These are phyloP conservation scores for Zoanthus solanderi DNA, from an alignment of 92 coral and sea anemone species.

Conservation along the genomic window DNA sequence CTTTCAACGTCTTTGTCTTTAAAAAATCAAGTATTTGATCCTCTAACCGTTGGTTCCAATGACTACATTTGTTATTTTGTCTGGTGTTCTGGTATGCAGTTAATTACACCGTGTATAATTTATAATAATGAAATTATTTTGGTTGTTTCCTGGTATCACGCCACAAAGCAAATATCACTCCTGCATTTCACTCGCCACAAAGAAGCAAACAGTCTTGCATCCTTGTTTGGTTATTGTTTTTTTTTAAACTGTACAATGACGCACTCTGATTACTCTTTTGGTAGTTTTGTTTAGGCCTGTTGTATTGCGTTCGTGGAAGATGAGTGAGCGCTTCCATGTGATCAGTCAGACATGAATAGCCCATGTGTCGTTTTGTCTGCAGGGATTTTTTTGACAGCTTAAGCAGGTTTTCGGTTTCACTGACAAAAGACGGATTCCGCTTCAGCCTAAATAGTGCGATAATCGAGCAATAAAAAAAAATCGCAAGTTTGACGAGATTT, in stretches of 20 bases:
- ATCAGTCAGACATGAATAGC: not conserved
- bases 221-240: constrained; percentile 17
- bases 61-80: too few species aligned
- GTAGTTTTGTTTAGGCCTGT: not conserved
- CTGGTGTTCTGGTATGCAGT: too few species aligned
- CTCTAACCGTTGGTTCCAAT: too few species aligned
- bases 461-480: not conserved
- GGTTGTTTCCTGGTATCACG: constrained; percentile 6
- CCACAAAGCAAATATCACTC: constrained; percentile 22
- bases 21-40: too few species aligned
- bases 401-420: constrained; percentile 28
- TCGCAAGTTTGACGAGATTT: not conserved
- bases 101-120: constrained; percentile 7
- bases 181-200: not conserved
- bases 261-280: constrained; percentile 14
- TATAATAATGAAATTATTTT: not conserved
- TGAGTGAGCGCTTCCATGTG: not conserved
- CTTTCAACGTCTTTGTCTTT: too few species aligned
- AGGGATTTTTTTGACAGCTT: not conserved
- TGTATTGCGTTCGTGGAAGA: not conserved
- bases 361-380: constrained; percentile 19
- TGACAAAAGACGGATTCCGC: not conserved
- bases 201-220: not conserved
- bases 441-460: not conserved
- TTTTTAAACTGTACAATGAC: constrained; percentile 6